Conservation (phyloP, 2,113 vertebrate genomes). For the Platycercus adscitus region DNA sequence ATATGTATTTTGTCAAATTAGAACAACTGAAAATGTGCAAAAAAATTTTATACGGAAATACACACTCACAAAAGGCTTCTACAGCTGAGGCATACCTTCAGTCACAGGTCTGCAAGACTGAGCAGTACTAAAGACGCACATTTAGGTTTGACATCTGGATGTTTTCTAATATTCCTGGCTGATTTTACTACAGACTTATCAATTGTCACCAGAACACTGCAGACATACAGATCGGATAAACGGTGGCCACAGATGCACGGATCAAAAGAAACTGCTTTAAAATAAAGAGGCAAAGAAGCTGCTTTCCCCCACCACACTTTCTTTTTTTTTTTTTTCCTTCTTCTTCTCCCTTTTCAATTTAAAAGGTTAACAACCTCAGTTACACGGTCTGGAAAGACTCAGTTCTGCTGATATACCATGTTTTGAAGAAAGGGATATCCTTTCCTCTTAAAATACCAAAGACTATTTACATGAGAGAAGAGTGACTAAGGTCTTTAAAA, state of each 20-base stretch:
- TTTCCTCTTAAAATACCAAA: neutral
- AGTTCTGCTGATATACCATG: neutral
- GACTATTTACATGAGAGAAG: neutral
- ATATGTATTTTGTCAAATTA: neutral
- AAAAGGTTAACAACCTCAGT: neutral
- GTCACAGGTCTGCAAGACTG: neutral
- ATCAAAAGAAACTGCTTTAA: neutral
- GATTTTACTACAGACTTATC: neutral
- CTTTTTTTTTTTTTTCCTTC: neutral
- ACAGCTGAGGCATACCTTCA: neutral
- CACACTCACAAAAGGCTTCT: neutral
- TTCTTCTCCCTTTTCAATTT: neutral
- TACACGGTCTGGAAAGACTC: neutral
- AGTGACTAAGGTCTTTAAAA: neutral
- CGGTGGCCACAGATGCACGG: accelerated
- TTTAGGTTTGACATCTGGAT: neutral
- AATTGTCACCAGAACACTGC: neutral
- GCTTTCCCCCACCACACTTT: neutral
- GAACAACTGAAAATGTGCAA: neutral
- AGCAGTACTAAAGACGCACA: neutral
- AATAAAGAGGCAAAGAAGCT: neutral
- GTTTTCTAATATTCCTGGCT: neutral
- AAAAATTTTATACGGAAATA: neutral
- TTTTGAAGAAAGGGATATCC: neutral
- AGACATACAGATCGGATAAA: neutral